Evolutionary conservation across 2,113 vertebrate species (phyloP), one percentile per base, ranked within the genome.

Genomic region (Atlantisia rogersi): DNA sequence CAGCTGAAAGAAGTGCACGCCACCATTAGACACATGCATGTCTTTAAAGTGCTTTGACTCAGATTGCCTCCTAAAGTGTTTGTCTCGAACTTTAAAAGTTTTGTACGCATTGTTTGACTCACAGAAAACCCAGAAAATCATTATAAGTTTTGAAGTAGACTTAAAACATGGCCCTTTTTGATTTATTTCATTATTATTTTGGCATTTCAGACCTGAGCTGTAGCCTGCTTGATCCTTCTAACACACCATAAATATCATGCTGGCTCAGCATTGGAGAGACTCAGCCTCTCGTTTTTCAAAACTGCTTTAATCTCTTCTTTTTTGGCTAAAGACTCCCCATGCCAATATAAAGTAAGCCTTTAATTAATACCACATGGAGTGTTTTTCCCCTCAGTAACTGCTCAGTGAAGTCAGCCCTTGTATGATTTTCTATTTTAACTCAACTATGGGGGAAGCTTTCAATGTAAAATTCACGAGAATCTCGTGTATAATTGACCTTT

Each of bases 161-260:
- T 76, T 92, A 84, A 88, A 32, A 88, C 26, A n/a, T 37, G 32
- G 48, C 55, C 8, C 53, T 91, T 89, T 81, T 71, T 93, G 75
- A 93, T 94, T 96, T 64, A 96, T 75, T 96, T 96, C 39, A 74
- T 94, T 97, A 58, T 83, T 76, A 86, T 94, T 97, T 96, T 96
- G 83, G 24, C 60, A 85, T 70, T 90, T 96, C 95, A 92, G 76
- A 88, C 81, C 19, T 88, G 83, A 94, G 68, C 88, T 90, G 64
- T 90, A 92, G 55, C 35, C 28, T 86, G 20, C 46, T 92, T 96
- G 83, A 80, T 94, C 42, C 73, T 95, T 95, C 81, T 91, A 94
- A 90, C 59, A 29, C 37, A 91, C 60, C 48, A 92, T 94, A 97
- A 86, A 56, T 91, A 83, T 75, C 63, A n/a, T 12, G 32, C 82